Conservation (phyloP, 30 jellyfish, hydroid and myxozoan genomes). For the Rhopilema esculentum region DNA sequence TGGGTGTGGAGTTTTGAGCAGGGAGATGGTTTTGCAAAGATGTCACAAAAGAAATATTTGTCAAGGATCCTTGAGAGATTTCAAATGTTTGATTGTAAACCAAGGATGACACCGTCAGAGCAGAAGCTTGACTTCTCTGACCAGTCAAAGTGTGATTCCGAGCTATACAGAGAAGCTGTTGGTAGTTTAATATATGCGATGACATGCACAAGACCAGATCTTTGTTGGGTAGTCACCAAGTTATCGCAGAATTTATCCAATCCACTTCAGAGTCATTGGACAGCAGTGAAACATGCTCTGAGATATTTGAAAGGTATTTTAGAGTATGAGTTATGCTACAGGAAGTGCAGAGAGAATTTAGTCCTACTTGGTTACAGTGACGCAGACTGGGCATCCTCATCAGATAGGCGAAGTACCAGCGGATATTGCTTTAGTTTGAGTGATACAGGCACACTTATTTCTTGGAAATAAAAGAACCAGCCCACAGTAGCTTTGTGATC, state of each 20-base stretch:
- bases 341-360: background rate
- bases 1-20: constrained; percentile 5
- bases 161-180: constrained; percentile 4
- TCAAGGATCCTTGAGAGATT: constrained; percentile 26
- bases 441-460: background rate
- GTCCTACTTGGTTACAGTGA: constrained; percentile 12
- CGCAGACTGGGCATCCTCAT: constrained; percentile 48
- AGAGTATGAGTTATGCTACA: constrained; percentile 7
- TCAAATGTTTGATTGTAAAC: constrained; percentile 55
- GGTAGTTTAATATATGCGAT: constrained; percentile 31
- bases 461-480: constrained; percentile 37
- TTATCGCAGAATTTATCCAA: background rate
- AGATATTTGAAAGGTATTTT: constrained; percentile 39
- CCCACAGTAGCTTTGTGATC: constrained; percentile 27
- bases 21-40: background rate
- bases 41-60: constrained; percentile 22
- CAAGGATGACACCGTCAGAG: constrained; percentile 35
- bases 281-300: constrained; percentile 22
- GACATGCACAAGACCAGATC: constrained; percentile 38
- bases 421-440: constrained; percentile 9
- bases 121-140: constrained; percentile 16
- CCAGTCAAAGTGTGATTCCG: background rate
- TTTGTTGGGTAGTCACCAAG: background rate
- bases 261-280: constrained; percentile 48
- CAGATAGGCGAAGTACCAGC: constrained; percentile 1